Conservation (phyloP, 2,888 invertebrate species). For the Neoitamus cyanurus region DNA sequence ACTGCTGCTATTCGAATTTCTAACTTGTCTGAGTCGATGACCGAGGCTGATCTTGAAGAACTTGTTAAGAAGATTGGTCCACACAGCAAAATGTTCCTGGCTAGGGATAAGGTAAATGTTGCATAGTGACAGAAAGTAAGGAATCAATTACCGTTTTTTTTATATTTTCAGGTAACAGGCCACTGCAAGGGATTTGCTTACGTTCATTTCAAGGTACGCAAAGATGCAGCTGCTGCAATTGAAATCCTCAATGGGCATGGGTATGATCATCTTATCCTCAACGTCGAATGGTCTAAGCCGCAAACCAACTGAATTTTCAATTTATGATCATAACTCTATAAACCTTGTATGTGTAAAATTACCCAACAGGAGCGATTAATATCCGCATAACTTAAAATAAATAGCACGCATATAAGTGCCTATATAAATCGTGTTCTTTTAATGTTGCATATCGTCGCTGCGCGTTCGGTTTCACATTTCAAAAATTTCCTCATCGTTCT, state of each 20-base stretch:
- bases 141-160: not conserved
- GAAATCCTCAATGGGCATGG: slow-evolving; percentile 90
- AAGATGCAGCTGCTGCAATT: slow-evolving; percentile 94
- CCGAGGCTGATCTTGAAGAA: slow-evolving; percentile 94
- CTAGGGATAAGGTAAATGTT: slow-evolving; percentile 82
- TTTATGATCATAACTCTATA: not conserved
- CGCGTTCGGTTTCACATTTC: no score
- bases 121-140: not conserved
- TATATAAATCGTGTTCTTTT: slow-evolving; percentile 56
- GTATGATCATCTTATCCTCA: slow-evolving; percentile 97
- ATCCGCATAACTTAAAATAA: not conserved
- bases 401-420: not conserved
- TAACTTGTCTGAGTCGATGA: slow-evolving; percentile 95
- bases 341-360: slow-evolving; percentile 43
- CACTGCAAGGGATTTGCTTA: slow-evolving; percentile 98
- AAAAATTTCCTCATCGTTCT: not conserved
- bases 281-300: slow-evolving; percentile 99
- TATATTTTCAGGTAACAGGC: slow-evolving; percentile 73
- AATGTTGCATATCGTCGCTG: not conserved
- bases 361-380: not conserved
- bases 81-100: slow-evolving; percentile 92
- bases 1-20: slow-evolving; percentile 95
- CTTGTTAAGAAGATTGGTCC: slow-evolving; percentile 94
- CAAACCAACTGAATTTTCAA: slow-evolving; percentile 64
- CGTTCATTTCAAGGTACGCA: slow-evolving; percentile 92